Evolutionary conservation across 2,797 vertebrate genomes (phyloP).

Genomic region (Crenichthys baileyi): DNA sequence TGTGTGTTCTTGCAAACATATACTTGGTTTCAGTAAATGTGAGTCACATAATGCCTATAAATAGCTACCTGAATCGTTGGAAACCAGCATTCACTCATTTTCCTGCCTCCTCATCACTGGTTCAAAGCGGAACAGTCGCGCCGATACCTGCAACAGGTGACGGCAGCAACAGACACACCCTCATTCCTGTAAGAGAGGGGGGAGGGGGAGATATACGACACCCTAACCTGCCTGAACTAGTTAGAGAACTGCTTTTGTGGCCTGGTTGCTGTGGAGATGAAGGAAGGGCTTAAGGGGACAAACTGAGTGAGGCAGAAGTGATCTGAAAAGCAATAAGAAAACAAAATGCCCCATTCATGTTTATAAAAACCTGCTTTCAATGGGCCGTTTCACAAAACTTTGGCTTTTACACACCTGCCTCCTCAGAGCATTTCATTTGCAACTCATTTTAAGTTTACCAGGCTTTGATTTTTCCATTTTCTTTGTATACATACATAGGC

Average conservation of each 20-base stretch:
- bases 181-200: slow-evolving; percentile 51
- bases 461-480: background rate
- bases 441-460: background rate
- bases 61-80: background rate
- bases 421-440: background rate
- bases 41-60: background rate
- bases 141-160: slow-evolving; percentile 51
- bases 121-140: slow-evolving; percentile 18
- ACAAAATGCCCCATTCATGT: background rate
- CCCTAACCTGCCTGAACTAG: slow-evolving; percentile 62
- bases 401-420: background rate
- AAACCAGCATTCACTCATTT: slow-evolving; percentile 15
- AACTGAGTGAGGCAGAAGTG: slow-evolving; percentile 19
- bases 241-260: slow-evolving; percentile 60
- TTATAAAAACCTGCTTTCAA: background rate
- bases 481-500: background rate
- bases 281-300: background rate
- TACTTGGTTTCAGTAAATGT: background rate
- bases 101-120: slow-evolving; percentile 23
- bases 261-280: slow-evolving; percentile 44
- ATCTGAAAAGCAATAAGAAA: background rate
- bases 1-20: background rate
- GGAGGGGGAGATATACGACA: slow-evolving; percentile 49
- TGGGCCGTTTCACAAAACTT: background rate
- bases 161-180: slow-evolving; percentile 43